A percentile compares a stretch with the other conserved stretches of the same genome.
Conservation (phyloP, 1,140 invertebrate species). For the Drosophila lacertosa region DNA sequence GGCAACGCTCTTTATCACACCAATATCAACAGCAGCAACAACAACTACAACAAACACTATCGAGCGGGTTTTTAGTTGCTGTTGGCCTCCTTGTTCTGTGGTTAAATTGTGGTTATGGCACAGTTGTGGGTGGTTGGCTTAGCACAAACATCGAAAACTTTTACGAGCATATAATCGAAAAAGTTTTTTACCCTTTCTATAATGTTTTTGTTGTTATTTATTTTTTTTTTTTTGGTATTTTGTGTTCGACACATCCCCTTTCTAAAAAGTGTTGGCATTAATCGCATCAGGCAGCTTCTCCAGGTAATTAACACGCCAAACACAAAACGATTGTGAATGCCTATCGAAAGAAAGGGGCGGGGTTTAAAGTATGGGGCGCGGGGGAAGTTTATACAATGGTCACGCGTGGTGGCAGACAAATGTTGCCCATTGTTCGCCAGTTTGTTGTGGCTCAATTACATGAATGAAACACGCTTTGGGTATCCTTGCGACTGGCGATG, state of each 20-base stretch:
- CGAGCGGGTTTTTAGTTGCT: conserved; percentile 31
- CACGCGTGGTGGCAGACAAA: conserved; percentile 20
- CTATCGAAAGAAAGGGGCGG: conserved; percentile 1
- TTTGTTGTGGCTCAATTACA: conserved; percentile 22
- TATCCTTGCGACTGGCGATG: neutral
- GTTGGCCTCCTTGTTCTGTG: conserved; percentile 54
- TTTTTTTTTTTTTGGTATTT: conserved; percentile 4
- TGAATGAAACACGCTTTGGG: conserved; percentile 17
- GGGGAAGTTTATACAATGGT: no score
- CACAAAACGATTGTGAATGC: neutral
- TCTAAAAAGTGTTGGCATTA: conserved; percentile 34
- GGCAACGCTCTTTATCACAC: conserved; percentile 55
- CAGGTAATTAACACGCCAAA: conserved; percentile 28
- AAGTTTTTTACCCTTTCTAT: conserved; percentile 58
- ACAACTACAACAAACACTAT: conserved; percentile 22
- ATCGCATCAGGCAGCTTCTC: conserved; percentile 3
- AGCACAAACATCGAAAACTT: conserved; percentile 70
- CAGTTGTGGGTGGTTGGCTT: conserved; percentile 37
- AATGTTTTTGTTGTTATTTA: neutral
- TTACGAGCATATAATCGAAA: conserved; percentile 82
- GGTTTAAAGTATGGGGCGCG: neutral
- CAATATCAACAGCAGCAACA: conserved; percentile 52
- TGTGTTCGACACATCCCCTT: neutral
- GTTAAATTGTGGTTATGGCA: conserved; percentile 66
- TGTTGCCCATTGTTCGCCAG: conserved; percentile 19